phyloP scores from a whole-genome alignment of 2,797 vertebrate species.

The Catharus ustulatus region DNA sequence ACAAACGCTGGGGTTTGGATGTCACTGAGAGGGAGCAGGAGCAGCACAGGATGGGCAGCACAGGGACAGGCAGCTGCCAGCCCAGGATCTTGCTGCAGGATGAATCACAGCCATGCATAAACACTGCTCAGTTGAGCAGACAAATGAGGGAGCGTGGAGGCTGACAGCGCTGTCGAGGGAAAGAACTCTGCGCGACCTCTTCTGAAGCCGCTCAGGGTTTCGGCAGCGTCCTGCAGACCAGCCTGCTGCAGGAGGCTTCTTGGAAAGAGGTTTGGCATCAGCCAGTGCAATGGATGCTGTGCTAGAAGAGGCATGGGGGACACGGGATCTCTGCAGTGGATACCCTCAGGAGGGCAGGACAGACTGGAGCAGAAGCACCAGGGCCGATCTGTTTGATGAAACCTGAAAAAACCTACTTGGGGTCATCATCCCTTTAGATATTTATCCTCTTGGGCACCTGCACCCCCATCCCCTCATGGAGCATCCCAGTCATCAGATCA shows the following conservation, averaged over 20 bases:
- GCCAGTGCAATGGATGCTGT: rapidly evolving
- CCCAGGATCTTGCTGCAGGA: not conserved
- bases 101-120: not conserved
- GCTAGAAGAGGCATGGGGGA: rapidly evolving
- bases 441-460: not conserved
- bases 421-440: not conserved
- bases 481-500: not conserved
- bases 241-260: not conserved
- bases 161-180: not conserved
- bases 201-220: not conserved
- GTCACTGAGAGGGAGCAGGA: rapidly evolving
- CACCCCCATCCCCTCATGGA: rapidly evolving
- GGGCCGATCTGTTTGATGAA: not conserved
- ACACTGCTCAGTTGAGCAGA: not conserved
- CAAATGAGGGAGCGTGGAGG: rapidly evolving
- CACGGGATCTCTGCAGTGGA: not conserved
- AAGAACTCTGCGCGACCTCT: not conserved
- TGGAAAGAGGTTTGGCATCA: not conserved
- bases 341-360: rapidly evolving
- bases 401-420: not conserved
- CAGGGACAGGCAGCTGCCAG: not conserved
- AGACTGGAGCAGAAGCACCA: rapidly evolving
- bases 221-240: not conserved
- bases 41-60: not conserved
- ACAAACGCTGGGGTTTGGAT: not conserved